Evolutionary conservation across 1,140 invertebrate genomes (phyloP).

Genomic region (Choristoneura fumiferana): DNA sequence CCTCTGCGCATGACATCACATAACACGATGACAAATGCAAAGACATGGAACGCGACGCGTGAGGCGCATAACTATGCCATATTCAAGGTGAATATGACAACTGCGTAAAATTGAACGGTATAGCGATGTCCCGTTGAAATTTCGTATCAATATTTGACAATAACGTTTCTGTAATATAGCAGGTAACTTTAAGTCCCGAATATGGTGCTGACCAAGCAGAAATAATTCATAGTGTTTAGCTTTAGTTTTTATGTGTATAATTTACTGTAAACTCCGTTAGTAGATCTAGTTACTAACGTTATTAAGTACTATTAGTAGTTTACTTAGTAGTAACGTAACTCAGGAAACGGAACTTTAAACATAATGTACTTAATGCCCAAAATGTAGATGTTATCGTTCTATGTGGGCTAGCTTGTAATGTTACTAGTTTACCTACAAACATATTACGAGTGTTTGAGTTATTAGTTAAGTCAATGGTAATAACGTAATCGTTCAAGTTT

Average conservation of each 20-base stretch:
- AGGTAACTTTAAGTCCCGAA: too few species aligned
- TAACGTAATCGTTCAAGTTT: slow-evolving; percentile 26
- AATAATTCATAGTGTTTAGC: too few species aligned
- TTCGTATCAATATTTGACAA: too few species aligned
- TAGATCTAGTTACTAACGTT: too few species aligned
- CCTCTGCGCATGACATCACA: slow-evolving; percentile 29
- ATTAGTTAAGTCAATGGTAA: slow-evolving; percentile 3
- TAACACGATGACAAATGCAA: slow-evolving; percentile 38
- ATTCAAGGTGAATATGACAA: slow-evolving; percentile 41
- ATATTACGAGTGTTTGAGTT: not conserved
- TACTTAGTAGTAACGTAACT: too few species aligned
- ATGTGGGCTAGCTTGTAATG: not conserved
- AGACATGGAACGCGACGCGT: slow-evolving; percentile 38
- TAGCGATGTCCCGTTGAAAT: not conserved
- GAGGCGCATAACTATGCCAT: slow-evolving; percentile 44
- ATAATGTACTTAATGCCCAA: not conserved
- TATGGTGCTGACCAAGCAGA: too few species aligned
- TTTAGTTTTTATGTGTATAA: too few species aligned
- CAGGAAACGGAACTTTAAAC: slow-evolving; percentile 5
- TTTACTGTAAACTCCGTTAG: too few species aligned
- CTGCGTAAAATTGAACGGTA: slow-evolving; percentile 15
- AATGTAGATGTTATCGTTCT: not conserved
- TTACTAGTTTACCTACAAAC: not conserved
- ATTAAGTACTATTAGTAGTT: too few species aligned
- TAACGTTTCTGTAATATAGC: too few species aligned